A percentile compares a stretch with the other conserved stretches of the same genome.
Evolutionary conservation across 1,140 invertebrate species (phyloP).

Genomic region (Globodera rostochiensis): DNA sequence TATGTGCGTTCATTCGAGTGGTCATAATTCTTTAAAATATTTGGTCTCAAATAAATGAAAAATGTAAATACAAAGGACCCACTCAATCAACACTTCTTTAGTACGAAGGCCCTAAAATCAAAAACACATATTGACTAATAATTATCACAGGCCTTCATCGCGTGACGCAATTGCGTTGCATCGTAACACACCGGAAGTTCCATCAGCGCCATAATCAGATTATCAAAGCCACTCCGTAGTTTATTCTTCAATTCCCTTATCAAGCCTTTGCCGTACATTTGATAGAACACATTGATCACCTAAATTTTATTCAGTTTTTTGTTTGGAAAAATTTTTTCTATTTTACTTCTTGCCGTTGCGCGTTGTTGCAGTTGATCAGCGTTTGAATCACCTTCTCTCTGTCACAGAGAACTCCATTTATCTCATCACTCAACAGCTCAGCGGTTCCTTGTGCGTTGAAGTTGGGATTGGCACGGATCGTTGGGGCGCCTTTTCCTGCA

Average conservation of each 20-base stretch:
- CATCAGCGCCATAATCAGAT: constrained; percentile 83
- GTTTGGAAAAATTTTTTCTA: constrained; percentile 76
- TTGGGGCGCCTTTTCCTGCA: constrained; percentile 39
- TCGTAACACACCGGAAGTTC: constrained; percentile 78
- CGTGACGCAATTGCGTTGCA: constrained; percentile 81
- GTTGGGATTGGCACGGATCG: constrained; percentile 77
- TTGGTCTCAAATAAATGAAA: no score
- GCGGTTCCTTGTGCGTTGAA: constrained; percentile 88
- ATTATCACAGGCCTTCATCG: constrained; percentile 70
- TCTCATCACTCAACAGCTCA: constrained; percentile 82
- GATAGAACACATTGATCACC: constrained; percentile 70
- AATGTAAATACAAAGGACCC: not conserved
- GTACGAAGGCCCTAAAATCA: constrained; percentile 67
- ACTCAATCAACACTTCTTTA: constrained; percentile 68
- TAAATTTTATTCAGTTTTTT: not conserved
- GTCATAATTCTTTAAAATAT: constrained; percentile 67
- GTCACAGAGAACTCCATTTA: constrained; percentile 78
- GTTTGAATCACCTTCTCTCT: constrained; percentile 56
- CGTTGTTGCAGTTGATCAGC: constrained; percentile 44
- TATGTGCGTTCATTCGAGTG: constrained; percentile 68
- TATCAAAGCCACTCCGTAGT: constrained; percentile 85
- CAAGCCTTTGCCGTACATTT: constrained; percentile 77
- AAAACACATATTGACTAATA: no score
- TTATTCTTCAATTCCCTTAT: constrained; percentile 87
- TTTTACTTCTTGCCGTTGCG: constrained; percentile 45